Evolutionary conservation across 2,888 invertebrate species (phyloP).

Genomic region (Hesperia comma): DNA sequence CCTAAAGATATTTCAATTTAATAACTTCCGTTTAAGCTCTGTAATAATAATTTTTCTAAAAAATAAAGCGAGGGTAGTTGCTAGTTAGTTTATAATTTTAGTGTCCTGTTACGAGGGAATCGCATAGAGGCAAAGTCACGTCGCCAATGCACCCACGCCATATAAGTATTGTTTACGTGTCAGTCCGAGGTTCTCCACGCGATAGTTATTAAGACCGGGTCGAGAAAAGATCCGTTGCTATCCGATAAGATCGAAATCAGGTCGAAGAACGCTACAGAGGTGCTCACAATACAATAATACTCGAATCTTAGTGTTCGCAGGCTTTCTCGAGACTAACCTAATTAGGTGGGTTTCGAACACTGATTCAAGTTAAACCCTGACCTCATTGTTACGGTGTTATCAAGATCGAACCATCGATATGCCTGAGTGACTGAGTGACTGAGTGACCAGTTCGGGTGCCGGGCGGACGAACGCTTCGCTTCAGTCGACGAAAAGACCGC

Average conservation of each 20-base stretch:
- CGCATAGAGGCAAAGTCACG: no score
- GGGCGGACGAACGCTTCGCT: slow-evolving; percentile 51
- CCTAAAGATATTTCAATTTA: no score
- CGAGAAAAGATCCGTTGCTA: slow-evolving; percentile 2
- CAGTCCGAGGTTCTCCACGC: neutral
- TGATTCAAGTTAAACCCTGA: slow-evolving; percentile 72
- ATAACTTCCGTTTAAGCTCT: no score
- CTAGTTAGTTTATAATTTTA: no score
- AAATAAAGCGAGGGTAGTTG: no score
- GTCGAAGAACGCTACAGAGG: slow-evolving; percentile 13
- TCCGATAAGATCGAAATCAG: slow-evolving; percentile 24
- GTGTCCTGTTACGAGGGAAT: no score
- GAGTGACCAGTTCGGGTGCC: slow-evolving; percentile 67
- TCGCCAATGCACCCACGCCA: neutral
- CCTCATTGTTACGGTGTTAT: slow-evolving; percentile 71
- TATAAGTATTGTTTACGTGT: slow-evolving; percentile 12
- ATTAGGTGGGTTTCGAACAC: slow-evolving; percentile 43
- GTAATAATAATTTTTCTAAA: no score
- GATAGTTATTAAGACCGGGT: neutral
- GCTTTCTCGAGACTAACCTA: slow-evolving; percentile 37
- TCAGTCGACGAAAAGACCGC: slow-evolving; percentile 74
- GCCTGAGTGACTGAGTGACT: slow-evolving; percentile 44
- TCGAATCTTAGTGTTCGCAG: slow-evolving; percentile 24
- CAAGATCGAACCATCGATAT: slow-evolving; percentile 79
- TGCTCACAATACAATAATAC: slow-evolving; percentile 20